Conservation (phyloP, 2,113 vertebrate species). For the Cebus imitator region DNA sequence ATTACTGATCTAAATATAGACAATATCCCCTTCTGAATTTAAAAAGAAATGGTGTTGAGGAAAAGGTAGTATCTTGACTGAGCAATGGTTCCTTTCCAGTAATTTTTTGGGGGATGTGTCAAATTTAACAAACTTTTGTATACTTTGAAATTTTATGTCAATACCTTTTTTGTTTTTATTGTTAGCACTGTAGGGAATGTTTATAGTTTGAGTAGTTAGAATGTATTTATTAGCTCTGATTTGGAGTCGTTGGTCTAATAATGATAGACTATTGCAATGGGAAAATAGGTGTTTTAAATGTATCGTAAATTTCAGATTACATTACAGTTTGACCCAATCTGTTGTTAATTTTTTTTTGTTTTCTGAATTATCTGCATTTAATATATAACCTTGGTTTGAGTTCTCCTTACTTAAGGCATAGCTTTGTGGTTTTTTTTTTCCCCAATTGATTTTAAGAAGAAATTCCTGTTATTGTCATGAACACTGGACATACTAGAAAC, state of each 20-base stretch:
- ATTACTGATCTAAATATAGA: conserved; percentile 99
- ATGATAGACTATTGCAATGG: conserved; percentile 17
- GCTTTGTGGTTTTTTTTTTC: conserved; percentile 25
- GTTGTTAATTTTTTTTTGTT: conserved; percentile 7
- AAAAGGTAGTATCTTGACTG: conserved; percentile 93
- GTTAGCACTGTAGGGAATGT: conserved; percentile 30
- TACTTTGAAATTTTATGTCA: conserved; percentile 64
- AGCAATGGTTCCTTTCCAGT: conserved; percentile 92
- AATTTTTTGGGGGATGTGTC: conserved; percentile 65
- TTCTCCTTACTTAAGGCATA: conserved; percentile 51
- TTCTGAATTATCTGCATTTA: conserved; percentile 39
- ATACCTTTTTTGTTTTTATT: conserved; percentile 59
- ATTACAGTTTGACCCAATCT: conserved; percentile 35
- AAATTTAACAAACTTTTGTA: conserved; percentile 59
- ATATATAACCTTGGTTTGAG: conserved; percentile 47
- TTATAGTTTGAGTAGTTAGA: conserved; percentile 54
- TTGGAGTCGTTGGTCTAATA: conserved; percentile 51
- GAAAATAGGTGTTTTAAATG: conserved; percentile 41
- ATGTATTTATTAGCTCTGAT: conserved; percentile 63
- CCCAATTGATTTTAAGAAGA: conserved; percentile 65
- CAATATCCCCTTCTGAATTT: conserved; percentile 95
- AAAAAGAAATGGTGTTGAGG: conserved; percentile 90
- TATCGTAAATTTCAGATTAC: conserved; percentile 53
- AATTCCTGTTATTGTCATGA: conserved; percentile 48
- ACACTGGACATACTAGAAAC: conserved; percentile 8